phyloP scores from a whole-genome alignment of 2,888 invertebrate genomes.

The Aphelenchoides bicaudatus region DNA sequence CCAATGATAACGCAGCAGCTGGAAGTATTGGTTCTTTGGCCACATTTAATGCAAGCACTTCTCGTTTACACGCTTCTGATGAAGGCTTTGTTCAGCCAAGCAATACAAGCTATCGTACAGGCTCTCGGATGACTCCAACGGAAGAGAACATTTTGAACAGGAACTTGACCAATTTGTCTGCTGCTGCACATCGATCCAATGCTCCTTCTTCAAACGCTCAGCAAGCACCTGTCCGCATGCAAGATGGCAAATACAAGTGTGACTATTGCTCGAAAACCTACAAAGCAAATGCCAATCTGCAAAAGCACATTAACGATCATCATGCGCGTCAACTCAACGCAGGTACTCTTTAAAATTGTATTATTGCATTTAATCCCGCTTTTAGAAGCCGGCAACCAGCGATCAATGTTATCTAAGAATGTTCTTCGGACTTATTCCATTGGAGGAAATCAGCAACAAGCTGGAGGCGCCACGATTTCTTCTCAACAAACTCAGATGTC shows the following conservation, averaged over 20 bases:
- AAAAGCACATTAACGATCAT: conserved; percentile 25
- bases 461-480: too few relatives aligned
- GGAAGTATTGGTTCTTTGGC: conserved; percentile 11
- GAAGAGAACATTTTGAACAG: conserved; percentile 19
- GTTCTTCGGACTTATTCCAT: too few relatives aligned
- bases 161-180: neutral
- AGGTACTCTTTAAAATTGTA: neutral
- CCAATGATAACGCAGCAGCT: too few relatives aligned
- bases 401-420: conserved; percentile 1
- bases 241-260: conserved; percentile 21
- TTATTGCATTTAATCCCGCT: neutral
- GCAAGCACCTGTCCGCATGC: neutral
- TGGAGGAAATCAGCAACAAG: too few relatives aligned
- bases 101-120: neutral
- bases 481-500: too few relatives aligned
- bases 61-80: neutral
- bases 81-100: neutral
- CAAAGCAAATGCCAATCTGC: conserved; percentile 27
- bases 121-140: conserved; percentile 17
- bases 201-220: conserved; percentile 12
- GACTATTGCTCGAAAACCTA: conserved; percentile 27
- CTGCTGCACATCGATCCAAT: neutral
- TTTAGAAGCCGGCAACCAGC: neutral
- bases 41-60: neutral
- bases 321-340: conserved; percentile 9